These are phyloP conservation scores for Tethya wilhelma DNA, from an alignment of 37 sponge, comb jelly and placozoan genomes.

Conservation along the genomic window DNA sequence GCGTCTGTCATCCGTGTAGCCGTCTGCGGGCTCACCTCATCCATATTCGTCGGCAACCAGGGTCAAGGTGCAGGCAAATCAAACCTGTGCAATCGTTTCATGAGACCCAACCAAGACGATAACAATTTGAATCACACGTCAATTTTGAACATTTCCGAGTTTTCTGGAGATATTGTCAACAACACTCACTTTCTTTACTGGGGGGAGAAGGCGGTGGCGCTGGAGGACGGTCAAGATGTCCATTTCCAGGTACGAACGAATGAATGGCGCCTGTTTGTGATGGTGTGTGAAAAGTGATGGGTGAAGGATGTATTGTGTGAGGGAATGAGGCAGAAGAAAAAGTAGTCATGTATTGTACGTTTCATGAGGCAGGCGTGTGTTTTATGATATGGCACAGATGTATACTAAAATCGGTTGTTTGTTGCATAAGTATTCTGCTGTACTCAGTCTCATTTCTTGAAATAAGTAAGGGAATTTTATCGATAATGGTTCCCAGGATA, in stretches of 20 bases:
- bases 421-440: too few relatives aligned
- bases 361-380: too few relatives aligned
- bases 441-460: too few relatives aligned
- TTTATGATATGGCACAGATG: too few relatives aligned
- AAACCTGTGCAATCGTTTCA: constrained; percentile 78
- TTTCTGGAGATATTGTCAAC: constrained; percentile 66
- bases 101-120: constrained; percentile 58
- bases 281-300: not conserved
- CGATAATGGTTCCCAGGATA: too few relatives aligned
- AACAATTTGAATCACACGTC: constrained; percentile 45
- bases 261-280: not conserved
- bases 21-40: constrained; percentile 62
- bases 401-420: too few relatives aligned
- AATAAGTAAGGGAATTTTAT: too few relatives aligned
- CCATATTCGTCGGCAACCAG: constrained; percentile 16
- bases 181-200: constrained; percentile 83
- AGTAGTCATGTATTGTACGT: too few relatives aligned
- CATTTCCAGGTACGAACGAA: constrained; percentile 52
- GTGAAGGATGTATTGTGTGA: not conserved
- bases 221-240: constrained; percentile 58
- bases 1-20: constrained; percentile 28
- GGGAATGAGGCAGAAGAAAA: too few relatives aligned
- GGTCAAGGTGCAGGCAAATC: constrained; percentile 83
- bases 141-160: constrained; percentile 63
- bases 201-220: constrained; percentile 58